A percentile compares a stretch with the other conserved stretches of the same genome.
Evolutionary conservation across 2,797 vertebrate genomes (phyloP).

Genomic region (Taeniopygia guttata): DNA sequence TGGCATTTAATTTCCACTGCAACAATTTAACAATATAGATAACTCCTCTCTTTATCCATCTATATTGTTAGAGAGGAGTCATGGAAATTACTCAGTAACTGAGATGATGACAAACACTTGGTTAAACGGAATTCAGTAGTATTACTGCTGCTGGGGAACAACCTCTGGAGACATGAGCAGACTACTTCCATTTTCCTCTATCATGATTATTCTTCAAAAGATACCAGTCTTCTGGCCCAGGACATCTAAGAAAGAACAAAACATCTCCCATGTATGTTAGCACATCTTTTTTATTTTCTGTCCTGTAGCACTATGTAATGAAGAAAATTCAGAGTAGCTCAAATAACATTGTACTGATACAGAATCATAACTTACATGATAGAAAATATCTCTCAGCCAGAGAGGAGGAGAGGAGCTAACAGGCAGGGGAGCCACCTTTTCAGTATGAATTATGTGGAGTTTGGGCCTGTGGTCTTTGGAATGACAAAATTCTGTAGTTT

Average conservation of each 20-base stretch:
- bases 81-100: neutral
- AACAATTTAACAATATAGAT: neutral
- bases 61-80: neutral
- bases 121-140: neutral
- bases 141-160: neutral
- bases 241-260: neutral
- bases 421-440: neutral
- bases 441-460: neutral
- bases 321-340: neutral
- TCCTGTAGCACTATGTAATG: neutral
- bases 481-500: neutral
- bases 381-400: neutral
- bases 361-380: neutral
- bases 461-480: neutral
- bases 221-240: neutral
- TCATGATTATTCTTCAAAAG: neutral
- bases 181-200: neutral
- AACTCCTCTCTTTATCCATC: too few species aligned
- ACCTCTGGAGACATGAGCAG: neutral
- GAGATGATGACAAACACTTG: fast-evolving
- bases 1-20: neutral
- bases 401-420: neutral
- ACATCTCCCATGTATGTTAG: neutral
- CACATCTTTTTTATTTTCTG: neutral
- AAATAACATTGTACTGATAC: neutral